Evolutionary conservation across 2,888 invertebrate species (phyloP), one percentile per base, ranked within the genome.

Genomic region (Matsumyia berberina): DNA sequence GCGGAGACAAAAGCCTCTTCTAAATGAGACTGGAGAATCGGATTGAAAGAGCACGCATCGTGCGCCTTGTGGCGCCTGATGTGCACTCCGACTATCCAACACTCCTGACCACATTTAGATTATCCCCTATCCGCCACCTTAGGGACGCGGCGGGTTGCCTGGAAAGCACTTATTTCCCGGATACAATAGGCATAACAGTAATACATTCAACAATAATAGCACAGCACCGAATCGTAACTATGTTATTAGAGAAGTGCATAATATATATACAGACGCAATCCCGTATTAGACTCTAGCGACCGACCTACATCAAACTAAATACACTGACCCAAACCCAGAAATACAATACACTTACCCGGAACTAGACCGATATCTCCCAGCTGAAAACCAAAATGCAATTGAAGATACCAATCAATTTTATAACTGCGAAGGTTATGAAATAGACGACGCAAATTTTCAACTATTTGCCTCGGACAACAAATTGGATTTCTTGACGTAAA

Each of bases 381-480:
- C 8, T 9, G 44, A 69, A 57, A 33, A 35, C 12, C 64, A 64
- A 24, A 9, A 12, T 64, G 9, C 8, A 12, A 4, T 19, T 2
- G 11, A 53, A 17, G 44, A 12, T 6, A 42, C 1, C 15, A 1
- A 0, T 6, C 5, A 42, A 15, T 1, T 42, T 9, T 55, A 35
- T 9, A 15, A 55, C 5, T 7, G 17, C 12, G 31, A 8, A 12
- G 15, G 2, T 7, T 55, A 8, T 8, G 53, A 55, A 55, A 55
- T 55, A 15, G 53, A 35, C 15, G 53, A 55, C 15, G 12, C 0
- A 53, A 55, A 67, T 55, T 67, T 67, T 67, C 42, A 17, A 39
- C 31, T 53, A 53, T 9, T 53, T 15, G 53, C 67, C 66, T 67
- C 67, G 67, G 67, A 67, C 37, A 67, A 55, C 66, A 67, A 31